Evolutionary conservation across 1,140 invertebrate species (phyloP), one percentile per base, ranked within the genome.

Genomic region (Nixonia krombeini): DNA sequence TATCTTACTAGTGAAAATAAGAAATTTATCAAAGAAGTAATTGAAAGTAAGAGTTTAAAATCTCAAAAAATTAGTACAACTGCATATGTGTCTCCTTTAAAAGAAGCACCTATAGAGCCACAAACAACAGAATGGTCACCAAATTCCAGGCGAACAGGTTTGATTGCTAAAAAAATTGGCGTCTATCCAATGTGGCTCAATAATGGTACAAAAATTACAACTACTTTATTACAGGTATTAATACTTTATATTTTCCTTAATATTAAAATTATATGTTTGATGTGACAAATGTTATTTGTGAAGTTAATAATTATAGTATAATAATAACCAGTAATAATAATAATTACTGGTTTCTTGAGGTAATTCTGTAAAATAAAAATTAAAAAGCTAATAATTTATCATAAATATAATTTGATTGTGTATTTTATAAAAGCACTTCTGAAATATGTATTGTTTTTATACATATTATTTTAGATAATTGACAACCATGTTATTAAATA

Each of bases 401-500:
- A n/a, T n/a, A n/a, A n/a, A n/a, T n/a, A n/a, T n/a, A n/a, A n/a
- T n/a, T n/a, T n/a, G n/a, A n/a, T n/a, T n/a, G n/a, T n/a, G n/a
- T n/a, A n/a, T n/a, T n/a, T n/a, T n/a, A n/a, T n/a, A n/a, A n/a
- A n/a, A n/a, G n/a, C n/a, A n/a, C n/a, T n/a, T n/a, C n/a, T n/a
- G n/a, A n/a, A n/a, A n/a, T n/a, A n/a, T n/a, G n/a, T n/a, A n/a
- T n/a, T n/a, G n/a, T n/a, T n/a, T n/a, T n/a, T n/a, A n/a, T n/a
- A n/a, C n/a, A n/a, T 44, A 72, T 73, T 64, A 35, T 72, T 84
- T 86, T 74, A 96, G 94, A 89, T 98, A 10, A 85, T 94, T 16
- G 97, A 99, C 79, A 99, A 99, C 85, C 96, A 99, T 88, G 95
- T 99, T 1, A 90, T 99, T 37, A 93, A 92, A 75, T 98, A 97